A percentile compares a stretch with the other conserved stretches of the same genome.
Evolutionary conservation across 2,888 invertebrate genomes (phyloP).

Genomic region (Danaus chrysippus): DNA sequence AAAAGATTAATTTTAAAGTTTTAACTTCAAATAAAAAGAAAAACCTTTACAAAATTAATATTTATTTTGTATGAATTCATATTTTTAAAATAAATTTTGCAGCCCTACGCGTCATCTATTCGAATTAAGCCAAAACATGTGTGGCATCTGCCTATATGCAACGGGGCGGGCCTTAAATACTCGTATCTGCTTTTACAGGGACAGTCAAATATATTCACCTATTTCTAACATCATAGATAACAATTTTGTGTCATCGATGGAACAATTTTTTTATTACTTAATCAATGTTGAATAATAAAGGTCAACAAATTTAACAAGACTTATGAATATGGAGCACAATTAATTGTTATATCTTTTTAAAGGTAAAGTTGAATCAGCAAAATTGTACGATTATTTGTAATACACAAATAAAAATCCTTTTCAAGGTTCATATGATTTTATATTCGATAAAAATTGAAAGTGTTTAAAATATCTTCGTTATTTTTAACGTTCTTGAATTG

Average conservation of each 20-base stretch:
- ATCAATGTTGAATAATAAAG: not conserved
- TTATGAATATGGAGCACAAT: too few relatives aligned
- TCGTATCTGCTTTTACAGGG: conserved; percentile 66
- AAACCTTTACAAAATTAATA: not conserved
- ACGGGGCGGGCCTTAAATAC: conserved; percentile 64
- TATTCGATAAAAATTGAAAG: not conserved
- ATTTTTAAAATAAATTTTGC: conserved; percentile 22
- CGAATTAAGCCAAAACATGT: conserved; percentile 75
- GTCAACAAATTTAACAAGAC: too few relatives aligned
- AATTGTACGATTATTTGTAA: too few relatives aligned
- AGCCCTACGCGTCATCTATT: conserved; percentile 71
- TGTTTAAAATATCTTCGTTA: conserved; percentile 35
- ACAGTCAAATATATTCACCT: conserved; percentile 46
- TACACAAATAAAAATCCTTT: too few relatives aligned
- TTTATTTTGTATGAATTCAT: not conserved
- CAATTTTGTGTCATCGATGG: conserved; percentile 36
- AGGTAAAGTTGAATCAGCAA: too few relatives aligned
- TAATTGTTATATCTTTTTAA: too few relatives aligned
- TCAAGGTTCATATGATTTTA: too few relatives aligned
- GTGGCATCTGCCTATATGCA: conserved; percentile 75
- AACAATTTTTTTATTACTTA: not conserved
- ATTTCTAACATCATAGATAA: conserved; percentile 41
- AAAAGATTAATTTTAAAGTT: not conserved
- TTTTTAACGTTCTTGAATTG: conserved; percentile 38
- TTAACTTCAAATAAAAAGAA: too few relatives aligned